Conservation (phyloP, 2,888 invertebrate genomes). For the Tiphia femorata region DNA sequence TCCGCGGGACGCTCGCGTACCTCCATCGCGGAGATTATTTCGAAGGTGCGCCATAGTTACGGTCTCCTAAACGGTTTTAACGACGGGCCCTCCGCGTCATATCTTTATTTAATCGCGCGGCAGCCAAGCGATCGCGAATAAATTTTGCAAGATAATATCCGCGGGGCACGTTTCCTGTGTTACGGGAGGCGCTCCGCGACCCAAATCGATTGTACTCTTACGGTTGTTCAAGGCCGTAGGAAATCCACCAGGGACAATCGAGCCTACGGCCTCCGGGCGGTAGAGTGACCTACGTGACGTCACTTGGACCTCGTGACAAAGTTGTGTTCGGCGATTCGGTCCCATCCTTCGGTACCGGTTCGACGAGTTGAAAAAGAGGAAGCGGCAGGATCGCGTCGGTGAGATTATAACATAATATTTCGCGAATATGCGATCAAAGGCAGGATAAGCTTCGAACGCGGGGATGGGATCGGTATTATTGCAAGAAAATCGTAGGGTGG, state of each 20-base stretch:
- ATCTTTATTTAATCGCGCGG: conserved; percentile 43
- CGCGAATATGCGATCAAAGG: conserved; percentile 19
- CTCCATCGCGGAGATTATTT: conserved; percentile 31
- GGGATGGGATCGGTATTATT: conserved; percentile 33
- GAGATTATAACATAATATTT: conserved; percentile 17
- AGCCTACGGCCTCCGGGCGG: no score
- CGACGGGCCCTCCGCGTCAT: conserved; percentile 38
- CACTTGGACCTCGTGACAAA: no score
- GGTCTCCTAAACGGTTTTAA: conserved; percentile 43
- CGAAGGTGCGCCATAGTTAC: conserved; percentile 40
- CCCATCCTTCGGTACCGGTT: no score
- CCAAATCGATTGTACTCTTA: neutral
- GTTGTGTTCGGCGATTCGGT: no score
- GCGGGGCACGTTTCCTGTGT: neutral
- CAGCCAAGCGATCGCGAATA: conserved; percentile 35
- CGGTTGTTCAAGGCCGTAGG: neutral
- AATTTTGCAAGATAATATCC: conserved; percentile 25
- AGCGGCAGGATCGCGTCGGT: neutral
- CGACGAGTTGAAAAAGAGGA: neutral
- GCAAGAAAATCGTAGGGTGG: conserved; percentile 13
- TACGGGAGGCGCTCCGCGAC: neutral
- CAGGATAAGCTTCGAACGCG: conserved; percentile 25
- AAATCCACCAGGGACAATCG: no score
- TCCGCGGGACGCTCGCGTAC: conserved; percentile 22
- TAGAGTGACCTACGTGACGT: no score